A percentile compares a stretch with the other conserved stretches of the same genome.
phyloP scores from a whole-genome alignment of 2,888 invertebrate species.

The Philopedon plagiatum region DNA sequence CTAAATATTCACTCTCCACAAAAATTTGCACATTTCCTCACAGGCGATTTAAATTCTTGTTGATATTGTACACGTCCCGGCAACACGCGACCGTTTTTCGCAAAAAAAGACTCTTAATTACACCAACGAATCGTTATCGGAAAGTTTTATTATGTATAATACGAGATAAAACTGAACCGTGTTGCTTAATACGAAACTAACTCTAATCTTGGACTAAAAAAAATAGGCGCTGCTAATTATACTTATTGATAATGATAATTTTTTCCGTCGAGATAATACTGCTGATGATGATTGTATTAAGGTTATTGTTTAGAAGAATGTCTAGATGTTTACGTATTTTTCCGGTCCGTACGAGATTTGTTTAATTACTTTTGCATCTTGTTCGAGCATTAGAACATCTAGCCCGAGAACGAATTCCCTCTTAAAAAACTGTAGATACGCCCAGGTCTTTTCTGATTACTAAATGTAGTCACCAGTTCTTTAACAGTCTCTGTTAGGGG shows the following conservation, averaged over 20 bases:
- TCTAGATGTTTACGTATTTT: conserved; percentile 3
- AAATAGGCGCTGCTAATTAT: not conserved
- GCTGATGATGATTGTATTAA: not conserved
- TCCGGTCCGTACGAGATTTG: not conserved
- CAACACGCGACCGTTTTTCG: not conserved
- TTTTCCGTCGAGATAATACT: conserved; percentile 5
- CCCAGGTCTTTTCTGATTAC: too few species aligned
- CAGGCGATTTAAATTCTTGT: not conserved
- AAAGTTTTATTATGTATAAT: conserved; percentile 5
- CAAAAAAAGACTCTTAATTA: not conserved
- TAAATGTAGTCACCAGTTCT: too few species aligned
- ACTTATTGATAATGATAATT: conserved; percentile 13
- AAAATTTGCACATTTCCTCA: too few species aligned
- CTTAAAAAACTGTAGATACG: not conserved
- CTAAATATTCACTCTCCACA: not conserved
- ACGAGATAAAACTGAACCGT: conserved; percentile 3
- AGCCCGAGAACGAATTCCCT: not conserved
- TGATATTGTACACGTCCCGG: not conserved
- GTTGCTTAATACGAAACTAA: not conserved
- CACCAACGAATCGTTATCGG: not conserved
- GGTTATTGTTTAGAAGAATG: not conserved
- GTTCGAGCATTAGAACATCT: not conserved
- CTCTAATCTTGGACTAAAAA: conserved; percentile 13
- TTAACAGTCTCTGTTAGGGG: too few species aligned
- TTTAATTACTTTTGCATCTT: not conserved